Conservation (phyloP, 2,113 vertebrate genomes). For the Platysternon megacephalum region DNA sequence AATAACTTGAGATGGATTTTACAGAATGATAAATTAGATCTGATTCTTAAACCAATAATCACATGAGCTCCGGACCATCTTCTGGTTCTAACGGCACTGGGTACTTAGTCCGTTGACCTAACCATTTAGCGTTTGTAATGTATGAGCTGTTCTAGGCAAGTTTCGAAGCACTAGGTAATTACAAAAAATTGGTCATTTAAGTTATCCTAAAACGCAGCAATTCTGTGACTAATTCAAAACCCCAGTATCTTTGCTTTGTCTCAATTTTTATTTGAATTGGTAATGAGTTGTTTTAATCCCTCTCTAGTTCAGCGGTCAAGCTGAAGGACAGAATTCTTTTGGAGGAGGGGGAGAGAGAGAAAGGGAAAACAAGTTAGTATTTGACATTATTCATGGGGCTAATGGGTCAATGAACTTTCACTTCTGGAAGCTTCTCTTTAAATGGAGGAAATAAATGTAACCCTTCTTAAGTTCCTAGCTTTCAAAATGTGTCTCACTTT, state of each 20-base stretch:
- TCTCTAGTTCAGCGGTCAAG: not conserved
- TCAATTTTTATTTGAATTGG: constrained; percentile 26
- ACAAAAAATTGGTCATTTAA: not conserved
- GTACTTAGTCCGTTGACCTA: not conserved
- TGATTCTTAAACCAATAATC: not conserved
- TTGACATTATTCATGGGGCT: not conserved
- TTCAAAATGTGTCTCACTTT: not conserved
- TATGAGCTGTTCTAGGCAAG: not conserved
- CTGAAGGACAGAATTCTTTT: not conserved
- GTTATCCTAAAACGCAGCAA: not conserved
- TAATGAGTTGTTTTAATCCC: constrained; percentile 15
- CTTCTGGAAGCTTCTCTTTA: not conserved
- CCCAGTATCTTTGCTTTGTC: not conserved
- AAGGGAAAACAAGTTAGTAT: not conserved
- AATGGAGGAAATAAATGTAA: not conserved
- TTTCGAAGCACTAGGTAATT: not conserved
- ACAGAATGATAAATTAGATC: not conserved
- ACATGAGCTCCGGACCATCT: not conserved
- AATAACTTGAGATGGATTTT: not conserved
- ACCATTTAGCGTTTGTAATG: not conserved
- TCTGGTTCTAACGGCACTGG: not conserved
- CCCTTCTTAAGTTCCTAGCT: not conserved
- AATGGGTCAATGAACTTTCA: not conserved
- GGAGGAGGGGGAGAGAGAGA: not conserved
- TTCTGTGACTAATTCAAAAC: constrained; percentile 6